These are phyloP conservation scores for Spinibarbus caldwelli DNA, from an alignment of 2,797 vertebrate species.

Conservation along the genomic window DNA sequence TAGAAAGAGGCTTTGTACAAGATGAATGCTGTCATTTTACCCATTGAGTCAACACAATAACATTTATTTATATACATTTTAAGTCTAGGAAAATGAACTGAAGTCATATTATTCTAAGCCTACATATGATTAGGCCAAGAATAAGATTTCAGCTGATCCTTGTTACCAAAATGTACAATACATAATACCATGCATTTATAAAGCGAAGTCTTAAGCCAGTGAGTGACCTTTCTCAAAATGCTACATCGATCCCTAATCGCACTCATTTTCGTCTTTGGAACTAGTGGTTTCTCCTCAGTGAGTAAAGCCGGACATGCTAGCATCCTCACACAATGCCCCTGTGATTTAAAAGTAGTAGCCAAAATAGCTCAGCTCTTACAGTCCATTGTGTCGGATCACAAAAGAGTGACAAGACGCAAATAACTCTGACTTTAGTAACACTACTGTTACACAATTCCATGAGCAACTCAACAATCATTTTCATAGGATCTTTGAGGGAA, in stretches of 20 bases:
- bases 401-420: background rate
- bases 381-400: background rate
- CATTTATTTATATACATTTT: background rate
- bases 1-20: background rate
- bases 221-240: background rate
- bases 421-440: background rate
- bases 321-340: background rate
- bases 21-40: background rate
- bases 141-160: background rate
- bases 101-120: background rate
- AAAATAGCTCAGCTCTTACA: background rate
- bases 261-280: background rate
- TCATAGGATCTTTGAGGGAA: background rate
- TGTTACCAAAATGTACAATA: slow-evolving; percentile 1
- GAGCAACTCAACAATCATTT: background rate
- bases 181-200: background rate
- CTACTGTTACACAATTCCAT: background rate
- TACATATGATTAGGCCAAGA: background rate
- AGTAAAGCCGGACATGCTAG: background rate
- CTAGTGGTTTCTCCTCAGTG: background rate
- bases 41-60: background rate
- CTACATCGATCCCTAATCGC: background rate
- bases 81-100: background rate
- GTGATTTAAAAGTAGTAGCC: background rate
- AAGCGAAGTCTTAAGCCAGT: background rate